Percentiles rank a stretch among this genome's conserved stretches.
Conservation (phyloP, 2,888 invertebrate species). For the Orthonevra nobilis region DNA sequence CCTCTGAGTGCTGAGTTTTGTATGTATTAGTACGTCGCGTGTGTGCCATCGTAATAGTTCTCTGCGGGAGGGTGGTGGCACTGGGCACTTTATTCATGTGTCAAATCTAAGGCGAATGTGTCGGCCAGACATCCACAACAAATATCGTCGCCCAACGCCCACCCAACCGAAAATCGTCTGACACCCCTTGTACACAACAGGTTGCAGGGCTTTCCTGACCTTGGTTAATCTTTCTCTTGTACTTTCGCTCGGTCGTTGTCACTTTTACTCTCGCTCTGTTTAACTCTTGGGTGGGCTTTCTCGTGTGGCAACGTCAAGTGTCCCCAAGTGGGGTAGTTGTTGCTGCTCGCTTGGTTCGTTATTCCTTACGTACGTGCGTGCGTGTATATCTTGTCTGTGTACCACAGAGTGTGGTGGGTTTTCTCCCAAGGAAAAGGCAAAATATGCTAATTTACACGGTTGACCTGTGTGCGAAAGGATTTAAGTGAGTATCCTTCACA, state of each 20-base stretch:
- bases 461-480: conserved; percentile 55
- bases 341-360: conserved; percentile 6
- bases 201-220: conserved; percentile 70
- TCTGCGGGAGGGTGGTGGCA: conserved; percentile 11
- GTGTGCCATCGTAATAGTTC: conserved; percentile 45
- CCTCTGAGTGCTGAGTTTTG: not conserved
- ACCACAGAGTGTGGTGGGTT: conserved; percentile 15
- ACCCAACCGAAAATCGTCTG: conserved; percentile 33
- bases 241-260: too few relatives aligned
- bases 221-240: conserved; percentile 63
- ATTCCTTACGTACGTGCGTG: conserved; percentile 28
- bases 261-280: conserved; percentile 22
- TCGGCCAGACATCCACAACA: conserved; percentile 54
- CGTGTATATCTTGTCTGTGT: conserved; percentile 28
- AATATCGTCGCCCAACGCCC: conserved; percentile 51
- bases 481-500: too few relatives aligned
- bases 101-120: conserved; percentile 60
- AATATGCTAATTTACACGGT: conserved; percentile 56
- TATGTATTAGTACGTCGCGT: conserved; percentile 35
- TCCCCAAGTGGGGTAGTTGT: conserved; percentile 47
- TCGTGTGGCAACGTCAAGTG: conserved; percentile 62
- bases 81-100: conserved; percentile 50
- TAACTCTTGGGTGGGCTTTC: conserved; percentile 59
- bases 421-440: conserved; percentile 36
- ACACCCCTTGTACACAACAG: conserved; percentile 66